Evolutionary conservation across 2,888 invertebrate species (phyloP), one percentile per base, ranked within the genome.

Genomic region (Elysia crispata): DNA sequence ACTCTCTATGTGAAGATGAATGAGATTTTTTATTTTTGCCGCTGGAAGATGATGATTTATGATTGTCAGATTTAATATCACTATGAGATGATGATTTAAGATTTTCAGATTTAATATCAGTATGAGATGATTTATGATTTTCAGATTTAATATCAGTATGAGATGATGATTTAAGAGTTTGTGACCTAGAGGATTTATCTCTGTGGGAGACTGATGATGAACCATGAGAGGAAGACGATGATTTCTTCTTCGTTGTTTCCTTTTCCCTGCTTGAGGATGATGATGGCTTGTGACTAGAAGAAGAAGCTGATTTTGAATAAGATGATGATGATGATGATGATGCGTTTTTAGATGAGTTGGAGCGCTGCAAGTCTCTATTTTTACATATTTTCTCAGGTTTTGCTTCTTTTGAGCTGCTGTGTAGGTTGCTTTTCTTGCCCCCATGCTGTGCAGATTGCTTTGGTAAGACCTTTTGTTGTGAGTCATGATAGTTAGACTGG

Each of bases 291-390:
- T 33, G 33, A 30, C 64, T 8, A 18, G 20, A 15, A 25, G 20
- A 15, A 25, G 54, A 30, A 72, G n/a, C 49, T 25, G 70, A 23
- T 41, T 62, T 15, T 50, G 64, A 41, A n/a, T 41, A 30, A 41
- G 69, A 70, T 72, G 78, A 78, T n/a, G 33, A 15, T 20, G 69
- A 54, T 72, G 62, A 28, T 31, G 41, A 60, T 70, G 62, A 77
- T 50, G 50, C 13, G 41, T 41, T 41, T 41, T 41, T 41, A 41
- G 41, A 41, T 41, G 41, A 41, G 11, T 41, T 33, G 23, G 67
- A 67, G 13, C 54, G 50, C n/a, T 76, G 66, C 5, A 23, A 31
- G 6, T 50, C 50, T 15, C 20, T 15, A 54, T 8, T 0, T n/a
- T 33, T 67, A 76, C 3, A 0, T 30, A 25, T 8, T 54, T 67